These are phyloP conservation scores for Protophormia terraenovae DNA, from an alignment of 2,888 invertebrate species.

Conservation along the genomic window DNA sequence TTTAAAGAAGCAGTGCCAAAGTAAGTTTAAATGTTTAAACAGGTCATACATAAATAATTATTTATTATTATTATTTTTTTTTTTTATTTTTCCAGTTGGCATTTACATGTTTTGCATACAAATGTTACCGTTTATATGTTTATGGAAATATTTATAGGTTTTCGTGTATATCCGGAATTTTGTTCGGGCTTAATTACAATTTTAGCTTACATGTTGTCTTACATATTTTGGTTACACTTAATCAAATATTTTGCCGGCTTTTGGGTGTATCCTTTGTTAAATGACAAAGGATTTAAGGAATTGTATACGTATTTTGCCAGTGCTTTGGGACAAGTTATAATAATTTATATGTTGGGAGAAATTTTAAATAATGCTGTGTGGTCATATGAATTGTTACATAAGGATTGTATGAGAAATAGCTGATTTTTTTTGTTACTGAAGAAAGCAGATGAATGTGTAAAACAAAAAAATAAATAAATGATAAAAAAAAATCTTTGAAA, in stretches of 20 bases:
- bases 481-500: too few relatives aligned
- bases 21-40: background rate
- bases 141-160: slow-evolving; percentile 88
- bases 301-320: slow-evolving; percentile 87
- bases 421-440: background rate
- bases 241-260: slow-evolving; percentile 87
- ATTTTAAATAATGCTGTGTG: slow-evolving; percentile 86
- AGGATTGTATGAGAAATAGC: background rate
- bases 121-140: slow-evolving; percentile 89
- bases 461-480: too few relatives aligned
- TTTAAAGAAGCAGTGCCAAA: slow-evolving; percentile 86
- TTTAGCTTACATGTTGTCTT: slow-evolving; percentile 85
- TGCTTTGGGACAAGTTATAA: slow-evolving; percentile 83
- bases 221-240: slow-evolving; percentile 90
- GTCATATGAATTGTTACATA: slow-evolving; percentile 84
- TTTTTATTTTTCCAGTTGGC: slow-evolving; percentile 86
- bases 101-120: slow-evolving; percentile 96
- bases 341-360: slow-evolving; percentile 88
- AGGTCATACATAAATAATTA: background rate
- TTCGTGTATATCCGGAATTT: slow-evolving; percentile 88
- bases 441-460: too few relatives aligned
- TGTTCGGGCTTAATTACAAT: slow-evolving; percentile 85
- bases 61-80: background rate
- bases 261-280: slow-evolving; percentile 96
- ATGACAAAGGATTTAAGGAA: slow-evolving; percentile 87